Evolutionary conservation across 1,140 invertebrate species (phyloP).

Genomic region (Vollenhovia emeryi): DNA sequence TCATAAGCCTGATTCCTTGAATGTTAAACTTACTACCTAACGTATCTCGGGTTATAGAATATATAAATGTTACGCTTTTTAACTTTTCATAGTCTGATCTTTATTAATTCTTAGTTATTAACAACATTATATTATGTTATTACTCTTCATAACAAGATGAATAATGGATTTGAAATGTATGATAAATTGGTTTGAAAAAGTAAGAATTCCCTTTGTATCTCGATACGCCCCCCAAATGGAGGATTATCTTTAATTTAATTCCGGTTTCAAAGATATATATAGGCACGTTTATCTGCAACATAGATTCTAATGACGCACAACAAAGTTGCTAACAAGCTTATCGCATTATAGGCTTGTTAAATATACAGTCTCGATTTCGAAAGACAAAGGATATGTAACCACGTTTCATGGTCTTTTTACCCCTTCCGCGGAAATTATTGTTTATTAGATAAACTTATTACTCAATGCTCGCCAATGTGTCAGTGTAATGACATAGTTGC

Average conservation of each 20-base stretch:
- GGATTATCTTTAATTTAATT: too few species aligned
- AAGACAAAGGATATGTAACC: neutral
- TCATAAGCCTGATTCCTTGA: neutral
- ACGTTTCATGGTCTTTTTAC: neutral
- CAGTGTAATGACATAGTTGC: neutral
- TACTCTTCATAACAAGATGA: neutral
- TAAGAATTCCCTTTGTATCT: neutral
- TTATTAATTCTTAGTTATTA: neutral
- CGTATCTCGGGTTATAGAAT: neutral
- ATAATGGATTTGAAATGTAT: neutral
- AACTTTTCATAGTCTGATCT: neutral
- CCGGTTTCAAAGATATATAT: neutral
- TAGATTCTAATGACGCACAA: neutral
- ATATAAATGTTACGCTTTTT: slow-evolving; percentile 16
- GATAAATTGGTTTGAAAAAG: neutral
- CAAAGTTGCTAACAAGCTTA: neutral
- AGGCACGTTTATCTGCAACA: neutral
- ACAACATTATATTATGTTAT: slow-evolving; percentile 17
- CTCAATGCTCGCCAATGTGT: neutral
- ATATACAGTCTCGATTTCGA: neutral
- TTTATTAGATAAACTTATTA: neutral
- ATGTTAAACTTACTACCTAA: neutral
- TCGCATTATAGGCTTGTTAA: neutral
- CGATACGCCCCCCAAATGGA: too few species aligned
- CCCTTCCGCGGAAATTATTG: neutral